These are phyloP conservation scores for Scomber scombrus DNA, from an alignment of 2,113 vertebrate genomes.

Conservation along the genomic window DNA sequence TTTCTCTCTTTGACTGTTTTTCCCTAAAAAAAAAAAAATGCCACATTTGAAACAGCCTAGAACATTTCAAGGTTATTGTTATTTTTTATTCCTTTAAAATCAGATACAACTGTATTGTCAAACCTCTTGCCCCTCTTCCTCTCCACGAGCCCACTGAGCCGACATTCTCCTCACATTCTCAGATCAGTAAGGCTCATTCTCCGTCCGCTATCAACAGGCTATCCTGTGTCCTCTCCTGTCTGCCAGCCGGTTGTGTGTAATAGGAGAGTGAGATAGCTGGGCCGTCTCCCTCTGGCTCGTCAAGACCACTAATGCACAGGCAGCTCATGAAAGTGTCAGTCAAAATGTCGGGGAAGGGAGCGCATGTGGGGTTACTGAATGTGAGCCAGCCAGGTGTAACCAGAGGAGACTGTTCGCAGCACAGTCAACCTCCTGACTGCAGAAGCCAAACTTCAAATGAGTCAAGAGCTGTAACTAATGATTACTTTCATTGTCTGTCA, in stretches of 20 bases:
- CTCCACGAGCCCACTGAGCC: slow-evolving; percentile 12
- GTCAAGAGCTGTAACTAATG: background rate
- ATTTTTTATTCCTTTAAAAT: background rate
- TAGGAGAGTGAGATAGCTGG: slow-evolving; percentile 63
- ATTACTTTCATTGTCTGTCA: slow-evolving; percentile 5
- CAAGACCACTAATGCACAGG: slow-evolving; percentile 69
- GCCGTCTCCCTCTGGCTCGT: slow-evolving; percentile 21
- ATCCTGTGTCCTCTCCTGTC: slow-evolving; percentile 70
- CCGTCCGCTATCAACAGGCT: slow-evolving; percentile 73
- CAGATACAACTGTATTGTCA: slow-evolving; percentile 16
- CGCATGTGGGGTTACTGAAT: slow-evolving; percentile 29
- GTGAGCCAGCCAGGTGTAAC: slow-evolving; percentile 58
- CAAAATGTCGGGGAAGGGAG: slow-evolving; percentile 58
- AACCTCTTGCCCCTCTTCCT: background rate
- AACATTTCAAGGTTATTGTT: slow-evolving; percentile 10
- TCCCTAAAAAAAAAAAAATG: background rate
- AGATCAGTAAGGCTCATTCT: slow-evolving; percentile 71
- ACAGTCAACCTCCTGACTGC: slow-evolving; percentile 10
- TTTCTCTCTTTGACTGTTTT: background rate
- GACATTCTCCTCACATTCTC: slow-evolving; percentile 72
- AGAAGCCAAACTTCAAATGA: slow-evolving; percentile 19
- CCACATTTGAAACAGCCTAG: background rate
- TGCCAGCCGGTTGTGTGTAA: slow-evolving; percentile 76
- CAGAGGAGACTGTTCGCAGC: slow-evolving; percentile 48
- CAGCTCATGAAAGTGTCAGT: slow-evolving; percentile 79